Base-by-base conservation (phyloP, 2,113 vertebrate species). In the Sceloporus tristichus region DNA sequence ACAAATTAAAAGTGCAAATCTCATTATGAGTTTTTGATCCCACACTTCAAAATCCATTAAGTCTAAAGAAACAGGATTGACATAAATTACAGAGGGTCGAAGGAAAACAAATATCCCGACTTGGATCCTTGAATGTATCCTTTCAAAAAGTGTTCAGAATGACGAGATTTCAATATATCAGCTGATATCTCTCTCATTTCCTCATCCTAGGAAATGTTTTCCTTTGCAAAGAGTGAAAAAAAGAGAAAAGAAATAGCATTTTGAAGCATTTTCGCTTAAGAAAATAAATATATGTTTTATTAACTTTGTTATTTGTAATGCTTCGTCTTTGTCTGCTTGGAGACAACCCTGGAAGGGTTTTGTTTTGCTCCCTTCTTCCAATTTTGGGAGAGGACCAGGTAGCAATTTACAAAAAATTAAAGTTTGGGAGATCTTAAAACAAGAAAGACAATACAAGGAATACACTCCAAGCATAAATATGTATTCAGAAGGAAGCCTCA, bases 1-100 rank as follows among this genome's bases (percentile, higher is more conserved):
- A 65, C 75, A 79, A 68, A 70, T 86, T 34, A 54, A 79, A 34
- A 86, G 29, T 70, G 85, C 48, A 79, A 70, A 86, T 70, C 85
- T 70, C 62, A 86, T 79, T 79, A 77, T 23, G 10, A n/a, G 59
- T 53, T 3, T 78, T 68, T 34, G 75, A 40, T 53, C 18, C 59
- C 62, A 86, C 40, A 70, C 40, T 79, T 48, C 25, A 29, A 23
- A 78, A 78, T 86, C 74, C 59, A 85, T 79, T 78, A 86, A 86
- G 40, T 16, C 23, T 29, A 27, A 78, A 40, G 38, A 86, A 86
- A n/a, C 27, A 79, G 75, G 76, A 53, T 68, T 56, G 82, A 3
- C 40, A 74, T 84, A 73, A 54, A 84, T 84, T 86, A 86, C 1
- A 68, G 59, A 68, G 9, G 40, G 42, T 14, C 48, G 21, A 66